phyloP scores from a whole-genome alignment of 2,888 invertebrate species.

The Dioctria linearis region DNA sequence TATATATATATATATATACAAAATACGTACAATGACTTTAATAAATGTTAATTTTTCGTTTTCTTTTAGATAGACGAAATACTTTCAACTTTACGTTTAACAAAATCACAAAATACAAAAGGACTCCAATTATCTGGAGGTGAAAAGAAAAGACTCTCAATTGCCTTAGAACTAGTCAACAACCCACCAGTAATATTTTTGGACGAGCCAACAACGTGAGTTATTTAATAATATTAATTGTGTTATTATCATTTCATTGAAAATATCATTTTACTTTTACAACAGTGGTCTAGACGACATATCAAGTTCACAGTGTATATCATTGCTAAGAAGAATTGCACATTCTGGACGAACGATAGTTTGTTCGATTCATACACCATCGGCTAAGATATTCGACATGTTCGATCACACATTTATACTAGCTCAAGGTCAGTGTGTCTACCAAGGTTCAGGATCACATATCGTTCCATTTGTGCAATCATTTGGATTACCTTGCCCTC shows the following conservation, averaged over 20 bases:
- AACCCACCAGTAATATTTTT: constrained; percentile 96
- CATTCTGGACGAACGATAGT: constrained; percentile 91
- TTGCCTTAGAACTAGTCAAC: constrained; percentile 91
- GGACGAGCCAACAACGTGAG: constrained; percentile 97
- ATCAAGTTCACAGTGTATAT: constrained; percentile 90
- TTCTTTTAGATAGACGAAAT: constrained; percentile 86
- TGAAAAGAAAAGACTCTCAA: constrained; percentile 92
- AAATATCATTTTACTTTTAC: neutral
- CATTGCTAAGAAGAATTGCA: constrained; percentile 87
- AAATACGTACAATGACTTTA: neutral
- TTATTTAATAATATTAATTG: constrained; percentile 29
- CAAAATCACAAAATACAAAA: constrained; percentile 80
- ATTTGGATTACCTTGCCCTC: constrained; percentile 88
- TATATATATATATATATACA: neutral
- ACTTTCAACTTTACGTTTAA: constrained; percentile 83
- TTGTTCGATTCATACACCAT: constrained; percentile 97
- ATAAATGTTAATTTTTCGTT: constrained; percentile 9
- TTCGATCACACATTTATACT: constrained; percentile 94
- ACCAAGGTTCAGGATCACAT: constrained; percentile 84
- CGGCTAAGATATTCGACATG: constrained; percentile 90
- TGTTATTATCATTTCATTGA: neutral
- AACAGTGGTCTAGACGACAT: constrained; percentile 92
- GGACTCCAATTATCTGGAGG: constrained; percentile 89
- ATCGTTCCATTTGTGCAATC: constrained; percentile 87
- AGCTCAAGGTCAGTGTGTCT: constrained; percentile 90